phyloP scores from a whole-genome alignment of 1,140 invertebrate species.

The Caenorhabditis briggsae region DNA sequence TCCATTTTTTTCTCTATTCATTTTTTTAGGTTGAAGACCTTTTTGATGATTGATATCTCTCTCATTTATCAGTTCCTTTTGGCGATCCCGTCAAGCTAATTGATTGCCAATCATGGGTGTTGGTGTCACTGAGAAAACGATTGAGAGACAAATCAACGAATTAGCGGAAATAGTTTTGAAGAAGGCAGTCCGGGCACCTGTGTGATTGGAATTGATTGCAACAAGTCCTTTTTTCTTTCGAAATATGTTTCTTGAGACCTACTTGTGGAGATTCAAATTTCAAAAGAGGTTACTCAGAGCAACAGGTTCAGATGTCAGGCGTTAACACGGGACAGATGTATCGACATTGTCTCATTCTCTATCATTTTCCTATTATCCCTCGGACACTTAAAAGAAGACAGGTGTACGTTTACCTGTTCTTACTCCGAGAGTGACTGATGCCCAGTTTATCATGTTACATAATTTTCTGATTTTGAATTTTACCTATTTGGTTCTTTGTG shows the following conservation, averaged over 20 bases:
- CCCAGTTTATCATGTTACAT: conserved; percentile 22
- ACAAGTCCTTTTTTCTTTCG: conserved; percentile 34
- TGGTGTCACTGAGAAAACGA: conserved; percentile 25
- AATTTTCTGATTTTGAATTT: not conserved
- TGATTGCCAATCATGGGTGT: conserved; percentile 49
- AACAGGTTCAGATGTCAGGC: not conserved
- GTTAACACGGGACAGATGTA: conserved; percentile 47
- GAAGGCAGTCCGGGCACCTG: not conserved
- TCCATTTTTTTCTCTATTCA: not conserved
- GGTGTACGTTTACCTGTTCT: conserved; percentile 37
- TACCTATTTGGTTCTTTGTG: not conserved
- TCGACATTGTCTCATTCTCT: conserved; percentile 46
- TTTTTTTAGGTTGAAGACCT: not conserved
- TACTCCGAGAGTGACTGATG: not conserved
- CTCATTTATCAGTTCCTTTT: conserved; percentile 47
- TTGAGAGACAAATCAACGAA: conserved; percentile 44
- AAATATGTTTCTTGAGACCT: not conserved
- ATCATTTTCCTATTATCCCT: conserved; percentile 30
- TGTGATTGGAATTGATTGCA: conserved; percentile 41
- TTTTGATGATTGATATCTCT: conserved; percentile 49
- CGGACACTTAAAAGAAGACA: conserved; percentile 15
- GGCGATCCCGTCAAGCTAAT: conserved; percentile 51
- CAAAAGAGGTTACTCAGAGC: conserved; percentile 11
- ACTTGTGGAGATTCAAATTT: conserved; percentile 24
- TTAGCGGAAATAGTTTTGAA: conserved; percentile 45